Conservation (phyloP, 64 coral and sea anemone species). For the Stylophora pistillata region DNA sequence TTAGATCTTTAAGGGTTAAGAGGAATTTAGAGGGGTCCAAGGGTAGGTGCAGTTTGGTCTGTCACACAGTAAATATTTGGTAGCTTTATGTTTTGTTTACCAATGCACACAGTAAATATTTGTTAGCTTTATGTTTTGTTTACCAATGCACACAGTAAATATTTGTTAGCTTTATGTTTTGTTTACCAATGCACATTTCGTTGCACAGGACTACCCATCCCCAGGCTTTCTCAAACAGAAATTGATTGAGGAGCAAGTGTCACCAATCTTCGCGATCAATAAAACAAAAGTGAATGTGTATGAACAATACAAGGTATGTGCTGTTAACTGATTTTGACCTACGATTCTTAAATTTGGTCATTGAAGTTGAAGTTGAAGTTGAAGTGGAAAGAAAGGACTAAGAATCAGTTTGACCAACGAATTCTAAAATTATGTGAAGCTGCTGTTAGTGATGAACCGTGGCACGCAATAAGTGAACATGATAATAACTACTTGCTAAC, state of each 20-base stretch:
- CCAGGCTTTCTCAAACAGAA: conserved; percentile 65
- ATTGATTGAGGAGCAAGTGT: conserved; percentile 73
- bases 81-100: not conserved
- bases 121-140: not conserved
- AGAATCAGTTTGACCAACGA: too few species aligned
- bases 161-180: not conserved
- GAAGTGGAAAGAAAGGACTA: too few species aligned
- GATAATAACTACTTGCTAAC: too few species aligned
- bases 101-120: too few species aligned
- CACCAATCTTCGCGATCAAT: conserved; percentile 85
- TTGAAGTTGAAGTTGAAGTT: too few species aligned
- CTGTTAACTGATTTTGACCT: not conserved
- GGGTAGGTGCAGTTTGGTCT: too few species aligned
- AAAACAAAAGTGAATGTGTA: conserved; percentile 24
- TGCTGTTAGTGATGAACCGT: not conserved
- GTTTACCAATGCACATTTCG: not conserved
- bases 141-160: not conserved
- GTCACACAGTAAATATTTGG: too few species aligned
- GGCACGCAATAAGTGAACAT: too few species aligned
- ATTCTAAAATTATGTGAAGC: not conserved
- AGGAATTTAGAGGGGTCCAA: too few species aligned
- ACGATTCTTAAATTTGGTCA: not conserved
- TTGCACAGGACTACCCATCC: conserved; percentile 79
- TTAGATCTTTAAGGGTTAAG: too few species aligned
- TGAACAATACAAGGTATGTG: conserved; percentile 9